phyloP scores from a whole-genome alignment of 1,140 invertebrate species.

The Rhizoglyphus robini region DNA sequence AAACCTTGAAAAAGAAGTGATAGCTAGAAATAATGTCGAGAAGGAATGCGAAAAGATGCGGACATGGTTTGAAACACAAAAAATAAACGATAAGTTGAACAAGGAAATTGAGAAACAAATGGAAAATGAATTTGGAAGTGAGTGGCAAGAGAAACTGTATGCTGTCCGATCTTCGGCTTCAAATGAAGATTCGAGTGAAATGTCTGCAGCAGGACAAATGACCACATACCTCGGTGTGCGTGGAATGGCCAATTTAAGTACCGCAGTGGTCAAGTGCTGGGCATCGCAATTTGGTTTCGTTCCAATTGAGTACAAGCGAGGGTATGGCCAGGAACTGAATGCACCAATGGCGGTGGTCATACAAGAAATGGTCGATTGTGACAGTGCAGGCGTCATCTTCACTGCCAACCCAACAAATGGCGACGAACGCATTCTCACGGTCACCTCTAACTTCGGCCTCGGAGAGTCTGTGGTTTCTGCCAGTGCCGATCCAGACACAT shows the following conservation, averaged over 20 bases:
- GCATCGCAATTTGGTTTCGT: constrained; percentile 57
- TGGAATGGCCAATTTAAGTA: constrained; percentile 37
- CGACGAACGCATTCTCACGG: constrained; percentile 48
- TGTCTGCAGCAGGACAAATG: constrained; percentile 70
- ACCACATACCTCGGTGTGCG: constrained; percentile 54
- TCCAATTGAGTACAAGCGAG: constrained; percentile 56
- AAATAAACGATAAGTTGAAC: not conserved
- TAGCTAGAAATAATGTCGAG: not conserved
- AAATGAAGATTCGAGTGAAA: constrained; percentile 56
- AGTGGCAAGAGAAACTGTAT: constrained; percentile 27
- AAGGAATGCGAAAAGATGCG: not conserved
- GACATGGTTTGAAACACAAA: not conserved
- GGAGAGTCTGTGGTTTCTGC: constrained; percentile 64
- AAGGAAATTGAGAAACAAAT: constrained; percentile 1
- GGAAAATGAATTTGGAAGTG: not conserved
- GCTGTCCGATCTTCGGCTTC: constrained; percentile 50
- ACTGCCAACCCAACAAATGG: constrained; percentile 55
- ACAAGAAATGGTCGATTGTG: constrained; percentile 55
- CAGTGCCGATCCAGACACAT: constrained; percentile 53
- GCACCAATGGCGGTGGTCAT: constrained; percentile 62
- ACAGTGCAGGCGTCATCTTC: constrained; percentile 62
- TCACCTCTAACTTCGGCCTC: constrained; percentile 64
- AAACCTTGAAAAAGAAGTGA: not conserved
- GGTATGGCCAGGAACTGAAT: constrained; percentile 47
- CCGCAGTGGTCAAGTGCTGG: constrained; percentile 56